phyloP scores from a whole-genome alignment of 2,113 vertebrate genomes.

The Neofelis nebulosa region DNA sequence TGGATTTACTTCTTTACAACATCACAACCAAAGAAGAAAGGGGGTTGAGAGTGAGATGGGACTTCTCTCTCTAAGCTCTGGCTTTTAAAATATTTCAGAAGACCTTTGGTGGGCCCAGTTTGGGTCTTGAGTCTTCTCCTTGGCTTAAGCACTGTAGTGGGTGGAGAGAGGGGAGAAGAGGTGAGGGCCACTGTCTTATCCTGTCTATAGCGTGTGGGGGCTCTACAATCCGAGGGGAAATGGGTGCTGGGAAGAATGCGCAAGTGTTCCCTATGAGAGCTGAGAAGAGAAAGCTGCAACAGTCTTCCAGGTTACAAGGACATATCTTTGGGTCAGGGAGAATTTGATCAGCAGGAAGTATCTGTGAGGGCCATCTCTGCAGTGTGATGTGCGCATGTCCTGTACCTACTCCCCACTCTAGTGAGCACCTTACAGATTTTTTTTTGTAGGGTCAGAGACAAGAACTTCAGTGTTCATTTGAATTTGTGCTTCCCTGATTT shows the following conservation, averaged over 20 bases:
- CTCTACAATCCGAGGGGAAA: neutral
- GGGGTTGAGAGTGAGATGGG: neutral
- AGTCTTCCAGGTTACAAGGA: neutral
- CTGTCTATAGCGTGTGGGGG: neutral
- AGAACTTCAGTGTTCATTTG: neutral
- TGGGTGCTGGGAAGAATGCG: neutral
- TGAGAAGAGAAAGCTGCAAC: neutral
- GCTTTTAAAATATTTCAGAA: neutral
- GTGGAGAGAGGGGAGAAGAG: neutral
- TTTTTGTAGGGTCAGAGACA: neutral
- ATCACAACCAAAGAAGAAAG: neutral
- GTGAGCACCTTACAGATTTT: neutral
- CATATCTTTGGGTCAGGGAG: neutral
- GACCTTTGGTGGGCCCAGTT: neutral
- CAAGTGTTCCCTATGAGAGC: neutral
- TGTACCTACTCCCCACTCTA: neutral
- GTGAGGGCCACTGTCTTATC: fast-evolving
- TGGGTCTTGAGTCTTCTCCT: neutral
- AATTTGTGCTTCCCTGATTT: neutral
- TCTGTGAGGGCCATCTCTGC: neutral
- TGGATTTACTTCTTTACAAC: neutral
- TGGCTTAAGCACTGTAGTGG: neutral
- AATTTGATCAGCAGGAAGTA: neutral
- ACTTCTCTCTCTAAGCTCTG: neutral
- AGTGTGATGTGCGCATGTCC: neutral